Evolutionary conservation across 2,113 vertebrate species (phyloP).

Genomic region (Oceanites oceanicus): DNA sequence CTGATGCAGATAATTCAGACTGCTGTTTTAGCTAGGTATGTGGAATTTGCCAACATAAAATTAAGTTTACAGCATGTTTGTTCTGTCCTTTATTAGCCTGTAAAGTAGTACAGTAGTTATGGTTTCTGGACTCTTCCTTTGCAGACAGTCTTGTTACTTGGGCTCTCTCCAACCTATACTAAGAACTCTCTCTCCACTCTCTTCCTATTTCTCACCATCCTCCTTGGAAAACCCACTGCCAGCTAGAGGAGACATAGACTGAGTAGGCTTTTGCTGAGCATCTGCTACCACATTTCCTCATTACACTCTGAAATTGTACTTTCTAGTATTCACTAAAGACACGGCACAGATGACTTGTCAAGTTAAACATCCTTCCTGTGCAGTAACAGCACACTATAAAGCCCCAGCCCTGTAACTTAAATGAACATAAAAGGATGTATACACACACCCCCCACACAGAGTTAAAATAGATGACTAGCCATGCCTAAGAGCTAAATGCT

Average conservation of each 20-base stretch:
- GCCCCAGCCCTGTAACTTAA: conserved; percentile 13
- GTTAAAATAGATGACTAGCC: conserved; percentile 25
- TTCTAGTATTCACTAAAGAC: conserved; percentile 48
- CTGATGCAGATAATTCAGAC: background rate
- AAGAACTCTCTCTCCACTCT: background rate
- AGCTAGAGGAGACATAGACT: background rate
- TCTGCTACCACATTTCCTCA: conserved; percentile 39
- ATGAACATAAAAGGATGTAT: conserved; percentile 23
- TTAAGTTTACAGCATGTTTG: background rate
- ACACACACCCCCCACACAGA: background rate
- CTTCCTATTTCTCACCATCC: conserved; percentile 16
- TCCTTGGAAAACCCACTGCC: conserved; percentile 28
- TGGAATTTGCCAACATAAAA: background rate
- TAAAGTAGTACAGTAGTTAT: background rate
- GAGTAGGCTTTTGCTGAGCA: conserved; percentile 37
- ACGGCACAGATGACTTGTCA: conserved; percentile 25
- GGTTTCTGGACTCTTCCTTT: conserved; percentile 1
- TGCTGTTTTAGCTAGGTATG: background rate
- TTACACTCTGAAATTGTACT: conserved; percentile 29
- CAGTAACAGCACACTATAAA: conserved; percentile 22
- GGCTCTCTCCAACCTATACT: background rate
- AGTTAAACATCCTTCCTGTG: conserved; percentile 54
- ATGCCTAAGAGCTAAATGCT: background rate
- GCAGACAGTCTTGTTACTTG: background rate
- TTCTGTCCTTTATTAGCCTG: background rate